These are phyloP conservation scores for Lethenteron camtschaticum DNA, from an alignment of 2,113 vertebrate species.

Conservation along the genomic window DNA sequence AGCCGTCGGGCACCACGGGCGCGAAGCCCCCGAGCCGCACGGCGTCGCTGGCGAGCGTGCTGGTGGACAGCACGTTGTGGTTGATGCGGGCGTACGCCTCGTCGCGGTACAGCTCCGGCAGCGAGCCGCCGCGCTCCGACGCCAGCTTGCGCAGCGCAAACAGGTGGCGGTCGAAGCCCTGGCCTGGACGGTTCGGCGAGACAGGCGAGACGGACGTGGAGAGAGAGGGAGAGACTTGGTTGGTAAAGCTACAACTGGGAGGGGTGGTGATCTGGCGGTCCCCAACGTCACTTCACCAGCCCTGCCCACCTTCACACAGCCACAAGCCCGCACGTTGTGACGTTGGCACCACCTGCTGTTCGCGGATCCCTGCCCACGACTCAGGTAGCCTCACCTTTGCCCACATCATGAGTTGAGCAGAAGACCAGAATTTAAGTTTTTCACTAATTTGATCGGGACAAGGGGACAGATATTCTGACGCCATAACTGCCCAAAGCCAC, in stretches of 20 bases:
- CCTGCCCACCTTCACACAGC: not conserved
- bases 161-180: conserved; percentile 85
- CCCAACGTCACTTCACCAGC: not conserved
- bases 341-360: too few species aligned
- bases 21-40: conserved; percentile 62
- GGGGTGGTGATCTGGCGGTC: not conserved
- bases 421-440: too few species aligned
- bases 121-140: conserved; percentile 21
- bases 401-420: too few species aligned
- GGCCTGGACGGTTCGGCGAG: conserved; percentile 26
- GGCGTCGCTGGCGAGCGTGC: conserved; percentile 53
- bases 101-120: conserved; percentile 49
- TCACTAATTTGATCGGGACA: too few species aligned
- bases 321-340: too few species aligned
- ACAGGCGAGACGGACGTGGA: too few species aligned
- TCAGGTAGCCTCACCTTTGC: too few species aligned
- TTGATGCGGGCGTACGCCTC: conserved; percentile 52
- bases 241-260: not conserved
- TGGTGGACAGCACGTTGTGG: conserved; percentile 81
- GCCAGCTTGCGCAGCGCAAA: conserved; percentile 50
- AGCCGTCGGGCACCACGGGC: conserved; percentile 68
- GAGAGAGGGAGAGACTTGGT: too few species aligned
- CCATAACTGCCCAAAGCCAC: too few species aligned
- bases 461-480: too few species aligned
- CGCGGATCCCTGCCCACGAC: too few species aligned